Percentiles rank a stretch among this genome's conserved stretches.
phyloP scores from a whole-genome alignment of 1,140 invertebrate species.

The Aphidius gifuensis region DNA sequence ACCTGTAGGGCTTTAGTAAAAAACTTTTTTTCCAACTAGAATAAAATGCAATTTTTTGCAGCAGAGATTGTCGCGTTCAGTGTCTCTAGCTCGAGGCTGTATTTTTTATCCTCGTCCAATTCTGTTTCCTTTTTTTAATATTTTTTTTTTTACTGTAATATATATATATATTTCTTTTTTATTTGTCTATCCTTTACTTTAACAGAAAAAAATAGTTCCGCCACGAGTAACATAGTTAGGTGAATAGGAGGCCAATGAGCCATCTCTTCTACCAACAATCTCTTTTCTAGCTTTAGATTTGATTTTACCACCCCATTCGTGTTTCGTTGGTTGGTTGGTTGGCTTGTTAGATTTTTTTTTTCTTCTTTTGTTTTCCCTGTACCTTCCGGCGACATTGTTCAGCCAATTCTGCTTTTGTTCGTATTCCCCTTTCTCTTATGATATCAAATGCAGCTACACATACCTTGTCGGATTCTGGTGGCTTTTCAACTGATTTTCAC shows the following conservation, averaged over 20 bases:
- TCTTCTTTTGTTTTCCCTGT: background rate
- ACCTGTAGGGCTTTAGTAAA: slow-evolving; percentile 24
- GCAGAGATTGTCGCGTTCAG: slow-evolving; percentile 21
- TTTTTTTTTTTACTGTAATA: too few species aligned
- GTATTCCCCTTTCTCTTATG: too few species aligned
- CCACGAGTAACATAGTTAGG: slow-evolving; percentile 40
- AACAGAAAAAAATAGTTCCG: slow-evolving; percentile 30
- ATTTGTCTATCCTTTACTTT: slow-evolving; percentile 7
- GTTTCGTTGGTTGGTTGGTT: background rate
- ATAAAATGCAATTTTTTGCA: slow-evolving; percentile 20
- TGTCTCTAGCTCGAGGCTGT: slow-evolving; percentile 17
- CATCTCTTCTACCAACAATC: slow-evolving; percentile 33
- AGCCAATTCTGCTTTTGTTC: too few species aligned
- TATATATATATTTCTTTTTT: slow-evolving; percentile 2
- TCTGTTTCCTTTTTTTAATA: too few species aligned
- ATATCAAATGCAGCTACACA: too few species aligned
- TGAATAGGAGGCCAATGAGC: slow-evolving; percentile 43
- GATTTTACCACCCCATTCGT: slow-evolving; percentile 15
- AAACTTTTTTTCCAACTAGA: slow-evolving; percentile 9
- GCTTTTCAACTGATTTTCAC: background rate
- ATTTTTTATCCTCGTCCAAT: background rate
- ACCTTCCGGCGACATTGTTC: too few species aligned
- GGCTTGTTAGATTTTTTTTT: too few species aligned
- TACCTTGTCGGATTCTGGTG: background rate
- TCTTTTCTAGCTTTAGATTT: slow-evolving; percentile 17